A percentile compares a stretch with the other conserved stretches of the same genome.
Evolutionary conservation across 2,888 invertebrate species (phyloP).

Genomic region (Axea sp.): DNA sequence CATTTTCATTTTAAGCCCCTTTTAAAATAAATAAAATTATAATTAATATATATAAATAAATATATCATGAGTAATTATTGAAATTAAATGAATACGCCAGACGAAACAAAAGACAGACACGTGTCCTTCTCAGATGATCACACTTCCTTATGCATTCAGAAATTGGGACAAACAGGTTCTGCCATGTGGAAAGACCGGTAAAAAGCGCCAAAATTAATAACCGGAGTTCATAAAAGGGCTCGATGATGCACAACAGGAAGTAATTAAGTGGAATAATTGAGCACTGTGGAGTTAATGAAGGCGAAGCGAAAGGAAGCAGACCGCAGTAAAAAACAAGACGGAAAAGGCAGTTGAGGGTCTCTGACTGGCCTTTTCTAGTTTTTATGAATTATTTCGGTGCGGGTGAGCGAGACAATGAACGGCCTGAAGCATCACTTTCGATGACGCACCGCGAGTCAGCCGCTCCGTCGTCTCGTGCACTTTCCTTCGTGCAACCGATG

Average conservation of each 20-base stretch:
- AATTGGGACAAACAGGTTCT: constrained; percentile 1
- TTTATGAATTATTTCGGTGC: constrained; percentile 44
- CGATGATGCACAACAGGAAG: constrained; percentile 63
- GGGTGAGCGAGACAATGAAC: constrained; percentile 42
- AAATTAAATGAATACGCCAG: no score
- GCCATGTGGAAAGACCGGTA: not conserved
- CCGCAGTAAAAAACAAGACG: no score
- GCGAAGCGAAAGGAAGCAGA: constrained; percentile 2
- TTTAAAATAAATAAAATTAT: no score
- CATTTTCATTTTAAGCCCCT: no score
- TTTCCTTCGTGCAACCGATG: constrained; percentile 19
- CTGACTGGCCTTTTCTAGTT: constrained; percentile 37
- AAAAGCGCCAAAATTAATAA: constrained; percentile 26
- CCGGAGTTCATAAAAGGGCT: constrained; percentile 16
- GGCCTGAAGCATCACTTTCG: constrained; percentile 37
- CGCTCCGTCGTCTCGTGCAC: constrained; percentile 26
- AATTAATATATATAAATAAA: no score
- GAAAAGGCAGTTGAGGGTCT: not conserved
- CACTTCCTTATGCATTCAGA: constrained; percentile 6
- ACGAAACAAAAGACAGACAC: not conserved
- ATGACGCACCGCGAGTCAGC: constrained; percentile 39
- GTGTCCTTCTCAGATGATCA: not conserved
- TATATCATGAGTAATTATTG: no score
- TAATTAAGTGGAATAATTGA: constrained; percentile 59
- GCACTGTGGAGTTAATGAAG: constrained; percentile 26